Conservation (phyloP, 2,113 vertebrate species). For the Daubentonia madagascariensis region DNA sequence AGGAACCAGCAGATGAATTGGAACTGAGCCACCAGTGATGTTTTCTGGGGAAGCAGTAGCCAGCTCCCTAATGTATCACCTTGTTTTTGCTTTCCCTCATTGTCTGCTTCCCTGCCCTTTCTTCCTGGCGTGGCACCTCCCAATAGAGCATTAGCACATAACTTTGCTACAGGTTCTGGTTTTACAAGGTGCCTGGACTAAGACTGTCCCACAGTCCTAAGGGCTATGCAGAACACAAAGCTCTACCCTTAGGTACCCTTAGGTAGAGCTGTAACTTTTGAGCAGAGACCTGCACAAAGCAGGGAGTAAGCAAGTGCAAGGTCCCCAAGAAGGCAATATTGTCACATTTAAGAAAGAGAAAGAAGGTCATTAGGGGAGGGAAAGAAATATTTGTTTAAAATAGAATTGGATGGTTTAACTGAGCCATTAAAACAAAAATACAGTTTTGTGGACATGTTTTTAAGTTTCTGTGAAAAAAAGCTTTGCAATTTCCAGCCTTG, state of each 20-base stretch:
- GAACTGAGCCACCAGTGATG: not conserved
- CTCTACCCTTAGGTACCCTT: too few relatives aligned
- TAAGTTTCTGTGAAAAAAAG: not conserved
- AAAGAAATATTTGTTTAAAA: not conserved
- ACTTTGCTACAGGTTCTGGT: not conserved
- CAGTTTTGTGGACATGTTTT: not conserved
- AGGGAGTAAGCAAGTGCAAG: not conserved
- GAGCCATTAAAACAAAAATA: not conserved
- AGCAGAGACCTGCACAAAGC: not conserved
- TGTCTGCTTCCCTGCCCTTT: not conserved
- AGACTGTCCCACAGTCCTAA: not conserved
- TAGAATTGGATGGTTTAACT: not conserved
- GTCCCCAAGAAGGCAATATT: not conserved
- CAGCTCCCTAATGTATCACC: not conserved
- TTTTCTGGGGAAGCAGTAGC: not conserved
- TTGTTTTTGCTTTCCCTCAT: not conserved
- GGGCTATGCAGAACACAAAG: not conserved
- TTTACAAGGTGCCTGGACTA: not conserved
- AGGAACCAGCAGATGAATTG: not conserved
- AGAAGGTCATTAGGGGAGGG: not conserved
- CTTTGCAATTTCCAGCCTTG: not conserved
- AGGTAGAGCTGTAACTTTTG: not conserved
- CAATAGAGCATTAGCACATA: not conserved
- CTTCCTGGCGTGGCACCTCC: not conserved
- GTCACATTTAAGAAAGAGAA: not conserved